These are phyloP conservation scores for Zapornia atra DNA, from an alignment of 2,113 vertebrate genomes.

Conservation along the genomic window DNA sequence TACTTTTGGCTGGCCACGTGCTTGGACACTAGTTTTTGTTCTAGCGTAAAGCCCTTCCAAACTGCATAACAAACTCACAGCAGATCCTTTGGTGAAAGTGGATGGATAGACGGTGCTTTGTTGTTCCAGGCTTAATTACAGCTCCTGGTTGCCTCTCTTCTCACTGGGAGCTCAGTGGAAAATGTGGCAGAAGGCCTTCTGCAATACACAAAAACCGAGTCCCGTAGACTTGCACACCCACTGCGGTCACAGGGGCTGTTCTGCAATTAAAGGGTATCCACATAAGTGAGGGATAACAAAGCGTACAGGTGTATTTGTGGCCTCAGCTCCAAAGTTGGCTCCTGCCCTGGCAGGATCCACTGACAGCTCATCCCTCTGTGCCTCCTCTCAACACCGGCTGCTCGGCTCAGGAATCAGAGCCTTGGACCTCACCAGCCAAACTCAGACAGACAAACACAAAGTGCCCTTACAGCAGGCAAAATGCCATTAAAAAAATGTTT, in stretches of 20 bases:
- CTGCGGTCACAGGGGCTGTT: not conserved
- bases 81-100: not conserved
- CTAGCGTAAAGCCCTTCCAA: not conserved
- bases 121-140: not conserved
- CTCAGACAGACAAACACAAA: not conserved
- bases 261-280: not conserved
- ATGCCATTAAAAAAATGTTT: slow-evolving; percentile 29
- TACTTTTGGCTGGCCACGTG: not conserved
- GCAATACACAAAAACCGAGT: not conserved
- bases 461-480: not conserved
- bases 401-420: not conserved
- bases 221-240: not conserved
- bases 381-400: not conserved
- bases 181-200: not conserved
- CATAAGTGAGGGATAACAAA: not conserved
- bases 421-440: not conserved
- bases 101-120: not conserved
- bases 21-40: not conserved
- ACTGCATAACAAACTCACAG: not conserved
- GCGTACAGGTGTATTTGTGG: not conserved
- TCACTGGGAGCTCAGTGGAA: not conserved
- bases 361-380: not conserved
- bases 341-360: not conserved
- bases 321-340: not conserved
- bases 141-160: not conserved